phyloP scores from a whole-genome alignment of 2,888 invertebrate genomes.

The Nephrotoma flavescens region DNA sequence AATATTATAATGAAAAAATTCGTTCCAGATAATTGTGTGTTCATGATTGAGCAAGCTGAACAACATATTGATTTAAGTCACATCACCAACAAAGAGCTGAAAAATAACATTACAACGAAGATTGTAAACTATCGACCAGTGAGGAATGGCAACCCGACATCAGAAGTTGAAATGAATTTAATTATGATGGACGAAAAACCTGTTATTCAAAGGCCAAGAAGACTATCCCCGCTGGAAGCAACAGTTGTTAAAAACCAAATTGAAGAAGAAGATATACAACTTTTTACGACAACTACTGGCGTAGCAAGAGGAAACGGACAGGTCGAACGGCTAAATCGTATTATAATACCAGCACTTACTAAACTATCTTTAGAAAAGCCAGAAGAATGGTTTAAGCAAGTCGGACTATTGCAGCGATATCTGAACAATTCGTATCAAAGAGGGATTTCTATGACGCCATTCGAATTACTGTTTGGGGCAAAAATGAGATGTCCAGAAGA shows the following conservation, averaged over 20 bases:
- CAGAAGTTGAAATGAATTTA: background rate
- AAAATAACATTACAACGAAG: background rate
- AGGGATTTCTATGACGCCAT: conserved; percentile 6
- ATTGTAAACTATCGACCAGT: background rate
- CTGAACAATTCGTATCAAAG: conserved; percentile 14
- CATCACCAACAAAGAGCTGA: background rate
- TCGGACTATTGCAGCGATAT: conserved; percentile 15
- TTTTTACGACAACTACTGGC: conserved; percentile 16
- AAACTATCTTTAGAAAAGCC: conserved; percentile 21
- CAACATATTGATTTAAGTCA: background rate
- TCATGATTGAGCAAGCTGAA: background rate
- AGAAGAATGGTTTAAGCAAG: conserved; percentile 17
- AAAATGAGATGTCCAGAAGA: background rate
- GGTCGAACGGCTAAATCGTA: conserved; percentile 17
- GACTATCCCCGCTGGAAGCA: too few species aligned
- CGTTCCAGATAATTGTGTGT: background rate
- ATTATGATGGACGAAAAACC: background rate
- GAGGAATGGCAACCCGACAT: background rate
- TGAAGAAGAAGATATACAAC: conserved; percentile 18
- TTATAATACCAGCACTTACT: conserved; percentile 19
- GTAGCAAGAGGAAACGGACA: conserved; percentile 24
- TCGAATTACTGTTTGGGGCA: conserved; percentile 8
- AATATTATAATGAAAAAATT: background rate
- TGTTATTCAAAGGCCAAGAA: too few species aligned
- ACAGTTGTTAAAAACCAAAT: too few species aligned